Base-by-base conservation (phyloP, 2,113 vertebrate species). In the Cyanoramphus novaezelandiae region DNA sequence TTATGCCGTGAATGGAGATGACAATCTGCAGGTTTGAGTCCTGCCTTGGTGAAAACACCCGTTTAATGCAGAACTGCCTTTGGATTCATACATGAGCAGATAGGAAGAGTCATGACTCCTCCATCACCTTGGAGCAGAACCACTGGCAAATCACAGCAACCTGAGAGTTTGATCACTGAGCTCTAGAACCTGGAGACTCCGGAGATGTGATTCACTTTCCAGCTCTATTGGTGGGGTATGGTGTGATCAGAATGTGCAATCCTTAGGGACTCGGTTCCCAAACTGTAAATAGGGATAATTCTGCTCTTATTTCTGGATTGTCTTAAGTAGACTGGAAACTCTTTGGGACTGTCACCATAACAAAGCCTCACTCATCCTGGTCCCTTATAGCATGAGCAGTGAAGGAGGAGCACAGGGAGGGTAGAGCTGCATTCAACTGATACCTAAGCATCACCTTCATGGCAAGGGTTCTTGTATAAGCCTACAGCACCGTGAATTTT, bases 91-190 rank as follows among this genome's bases (percentile, higher is more conserved):
- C 17, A 7, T 15, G 8, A 77, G 8, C 7, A 28, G 50, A 17
- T 19, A 8, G 6, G 31, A 50, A 28, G 44, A 13, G 39, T 27
- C 52, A 60, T 39, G 59, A 16, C 35, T 82, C 35, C 13, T 47
- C 52, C 23, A 17, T 68, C 14, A 43, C n/a, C 35, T 49, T 39
- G 41, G 71, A 78, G 52, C 10, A 44, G 39, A 72, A 35, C 11
- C 8, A 0, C 10, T 0, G 3, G 28, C 27, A 62, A 31, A 33
- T 39, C 31, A 3, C 46, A 27, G 27, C 17, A 19, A 67, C 29
- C 17, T 16, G 16, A 3, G 6, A 49, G 23, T 23, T 82, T 52
- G n/a, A 0, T 23, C 0, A 0, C 33, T 67, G 52, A 72, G 31
- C 19, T 50, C 35, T 44, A 49, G 67, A 16, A 37, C 35, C 37